Evolutionary conservation across 2,888 invertebrate species (phyloP).

Genomic region (Ptilodon capucinus): DNA sequence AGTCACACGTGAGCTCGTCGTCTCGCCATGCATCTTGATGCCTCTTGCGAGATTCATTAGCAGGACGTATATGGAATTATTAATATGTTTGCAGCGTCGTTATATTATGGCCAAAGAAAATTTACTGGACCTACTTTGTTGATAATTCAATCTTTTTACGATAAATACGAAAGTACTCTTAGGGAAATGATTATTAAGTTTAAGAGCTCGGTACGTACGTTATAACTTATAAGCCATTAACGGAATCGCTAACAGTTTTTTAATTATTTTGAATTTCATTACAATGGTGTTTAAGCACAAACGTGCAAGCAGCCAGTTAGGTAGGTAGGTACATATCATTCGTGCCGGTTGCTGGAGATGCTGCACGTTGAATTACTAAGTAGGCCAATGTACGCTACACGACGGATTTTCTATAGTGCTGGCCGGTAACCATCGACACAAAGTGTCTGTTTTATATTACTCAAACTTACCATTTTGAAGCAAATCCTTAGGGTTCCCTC

Average conservation of each 20-base stretch:
- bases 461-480: constrained; percentile 58
- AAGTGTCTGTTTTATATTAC: constrained; percentile 7
- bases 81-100: not conserved
- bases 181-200: not conserved
- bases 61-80: constrained; percentile 4
- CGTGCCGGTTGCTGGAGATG: constrained; percentile 45
- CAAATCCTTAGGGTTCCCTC: constrained; percentile 34
- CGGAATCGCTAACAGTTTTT: too few relatives aligned
- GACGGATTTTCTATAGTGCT: constrained; percentile 46
- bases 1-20: constrained; percentile 44
- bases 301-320: not conserved
- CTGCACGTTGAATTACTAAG: constrained; percentile 44
- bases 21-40: constrained; percentile 40
- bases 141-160: not conserved
- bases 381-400: constrained; percentile 59
- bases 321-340: constrained; percentile 35
- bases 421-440: constrained; percentile 18
- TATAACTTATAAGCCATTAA: too few relatives aligned
- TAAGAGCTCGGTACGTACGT: too few relatives aligned
- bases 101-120: not conserved
- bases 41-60: constrained; percentile 38
- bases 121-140: not conserved
- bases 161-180: not conserved
- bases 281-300: not conserved
- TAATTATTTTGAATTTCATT: not conserved